These are phyloP conservation scores for Bubo scandiacus DNA, from an alignment of 2,113 vertebrate species.

Conservation along the genomic window DNA sequence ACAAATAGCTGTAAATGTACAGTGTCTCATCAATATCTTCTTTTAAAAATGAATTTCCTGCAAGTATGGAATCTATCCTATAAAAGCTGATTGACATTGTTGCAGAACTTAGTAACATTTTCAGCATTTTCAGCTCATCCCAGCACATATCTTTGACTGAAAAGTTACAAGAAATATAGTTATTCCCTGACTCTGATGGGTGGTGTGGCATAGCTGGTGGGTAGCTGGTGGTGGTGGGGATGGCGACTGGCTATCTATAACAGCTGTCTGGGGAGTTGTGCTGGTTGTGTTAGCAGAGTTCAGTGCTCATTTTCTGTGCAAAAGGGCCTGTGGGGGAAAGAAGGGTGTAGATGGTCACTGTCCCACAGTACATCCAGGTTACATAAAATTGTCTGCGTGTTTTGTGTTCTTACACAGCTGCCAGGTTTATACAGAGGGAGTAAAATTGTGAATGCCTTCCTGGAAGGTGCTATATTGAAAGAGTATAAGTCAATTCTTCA, in stretches of 20 bases:
- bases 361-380: not conserved
- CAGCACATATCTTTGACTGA: not conserved
- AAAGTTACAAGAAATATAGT: not conserved
- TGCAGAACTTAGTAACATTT: not conserved
- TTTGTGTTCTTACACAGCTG: accelerated
- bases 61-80: not conserved
- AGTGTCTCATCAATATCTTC: not conserved
- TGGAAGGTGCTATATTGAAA: not conserved
- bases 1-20: not conserved
- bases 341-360: not conserved
- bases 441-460: not conserved
- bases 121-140: not conserved
- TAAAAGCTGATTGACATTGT: not conserved
- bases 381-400: accelerated
- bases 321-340: not conserved
- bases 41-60: not conserved
- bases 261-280: too few species aligned
- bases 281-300: not conserved
- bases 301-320: not conserved
- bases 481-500: not conserved
- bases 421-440: not conserved
- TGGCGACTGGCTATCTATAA: accelerated
- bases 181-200: accelerated
- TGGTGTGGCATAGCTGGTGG: not conserved
- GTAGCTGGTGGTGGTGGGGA: not conserved